These are phyloP conservation scores for Porites lutea DNA, from an alignment of 64 coral and sea anemone species.

Conservation along the genomic window DNA sequence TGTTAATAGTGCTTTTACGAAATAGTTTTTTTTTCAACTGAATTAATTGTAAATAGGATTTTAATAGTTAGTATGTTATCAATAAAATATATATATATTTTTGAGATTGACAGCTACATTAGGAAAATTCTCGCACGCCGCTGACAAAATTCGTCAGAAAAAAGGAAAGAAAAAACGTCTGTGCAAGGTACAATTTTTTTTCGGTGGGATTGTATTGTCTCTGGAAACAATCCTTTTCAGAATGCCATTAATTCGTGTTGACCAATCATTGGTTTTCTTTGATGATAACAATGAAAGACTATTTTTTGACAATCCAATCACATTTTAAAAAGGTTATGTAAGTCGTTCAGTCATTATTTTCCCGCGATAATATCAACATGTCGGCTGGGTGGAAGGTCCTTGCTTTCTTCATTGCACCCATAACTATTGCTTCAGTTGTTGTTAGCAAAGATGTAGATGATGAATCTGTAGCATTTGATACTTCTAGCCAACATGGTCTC, in stretches of 20 bases:
- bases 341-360: background rate
- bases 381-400: background rate
- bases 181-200: too few relatives aligned
- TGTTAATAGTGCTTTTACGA: too few relatives aligned
- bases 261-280: constrained; percentile 1
- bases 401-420: background rate
- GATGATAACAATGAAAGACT: background rate
- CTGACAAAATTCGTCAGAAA: too few relatives aligned
- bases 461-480: constrained; percentile 80
- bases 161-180: too few relatives aligned
- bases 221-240: background rate
- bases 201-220: too few relatives aligned
- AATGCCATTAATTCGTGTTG: constrained; percentile 4
- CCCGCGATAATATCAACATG: constrained; percentile 53
- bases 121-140: too few relatives aligned
- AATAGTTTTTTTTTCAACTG: too few relatives aligned
- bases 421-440: constrained; percentile 7
- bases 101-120: too few relatives aligned
- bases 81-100: too few relatives aligned
- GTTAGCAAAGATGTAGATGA: constrained; percentile 65
- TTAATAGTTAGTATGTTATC: too few relatives aligned
- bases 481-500: constrained; percentile 76
- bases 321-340: background rate
- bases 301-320: background rate
- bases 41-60: too few relatives aligned